These are phyloP conservation scores for Hemithea aestivaria DNA, from an alignment of 2,888 invertebrate species.

Conservation along the genomic window DNA sequence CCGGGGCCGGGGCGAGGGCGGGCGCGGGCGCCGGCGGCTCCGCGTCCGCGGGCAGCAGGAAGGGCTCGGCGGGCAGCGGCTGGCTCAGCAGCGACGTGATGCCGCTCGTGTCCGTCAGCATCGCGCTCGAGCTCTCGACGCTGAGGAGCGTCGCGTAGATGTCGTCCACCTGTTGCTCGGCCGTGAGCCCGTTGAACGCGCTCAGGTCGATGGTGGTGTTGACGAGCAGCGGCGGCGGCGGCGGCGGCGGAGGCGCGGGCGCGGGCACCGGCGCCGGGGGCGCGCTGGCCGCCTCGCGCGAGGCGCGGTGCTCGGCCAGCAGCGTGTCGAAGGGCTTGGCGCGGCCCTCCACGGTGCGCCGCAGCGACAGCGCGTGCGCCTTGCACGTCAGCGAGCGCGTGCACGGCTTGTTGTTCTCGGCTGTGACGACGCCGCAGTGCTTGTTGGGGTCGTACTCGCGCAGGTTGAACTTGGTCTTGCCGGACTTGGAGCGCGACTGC, in stretches of 20 bases:
- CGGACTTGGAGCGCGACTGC: conserved; percentile 41
- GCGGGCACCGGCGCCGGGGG: conserved; percentile 33
- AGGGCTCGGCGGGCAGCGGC: conserved; percentile 49
- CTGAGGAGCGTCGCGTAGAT: conserved; percentile 62
- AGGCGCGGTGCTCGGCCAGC: conserved; percentile 84
- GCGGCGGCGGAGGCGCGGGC: conserved; percentile 27
- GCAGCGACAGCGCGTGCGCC: conserved; percentile 83
- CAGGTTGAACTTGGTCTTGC: conserved; percentile 69
- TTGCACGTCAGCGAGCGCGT: conserved; percentile 88
- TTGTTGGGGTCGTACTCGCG: conserved; percentile 90
- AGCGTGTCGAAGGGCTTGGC: conserved; percentile 87
- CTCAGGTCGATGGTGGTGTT: conserved; percentile 57
- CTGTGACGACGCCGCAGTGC: conserved; percentile 88
- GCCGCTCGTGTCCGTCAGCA: conserved; percentile 58
- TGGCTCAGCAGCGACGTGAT: conserved; percentile 60
- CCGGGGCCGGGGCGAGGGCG: conserved; percentile 18
- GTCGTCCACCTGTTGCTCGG: conserved; percentile 66
- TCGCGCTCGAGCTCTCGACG: conserved; percentile 55
- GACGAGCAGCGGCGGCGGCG: conserved; percentile 56
- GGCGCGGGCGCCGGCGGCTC: conserved; percentile 44
- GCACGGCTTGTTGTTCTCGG: conserved; percentile 85
- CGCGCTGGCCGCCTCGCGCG: conserved; percentile 71
- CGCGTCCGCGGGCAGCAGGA: conserved; percentile 46
- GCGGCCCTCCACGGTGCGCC: conserved; percentile 84
- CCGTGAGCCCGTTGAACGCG: conserved; percentile 55